Conservation (phyloP, 2,113 vertebrate genomes). For the Rhinogobius similis region DNA sequence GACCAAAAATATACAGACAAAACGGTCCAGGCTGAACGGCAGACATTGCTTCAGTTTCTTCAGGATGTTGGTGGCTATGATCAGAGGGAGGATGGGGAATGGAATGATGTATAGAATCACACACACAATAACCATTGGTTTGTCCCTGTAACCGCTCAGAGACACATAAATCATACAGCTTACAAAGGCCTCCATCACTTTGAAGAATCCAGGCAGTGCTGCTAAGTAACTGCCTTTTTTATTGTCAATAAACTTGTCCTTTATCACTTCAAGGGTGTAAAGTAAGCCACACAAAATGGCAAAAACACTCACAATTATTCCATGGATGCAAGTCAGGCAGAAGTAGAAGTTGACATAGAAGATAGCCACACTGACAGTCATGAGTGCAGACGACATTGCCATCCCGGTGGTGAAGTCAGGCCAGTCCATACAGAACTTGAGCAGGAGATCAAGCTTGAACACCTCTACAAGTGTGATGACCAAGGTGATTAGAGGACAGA, state of each 20-base stretch:
- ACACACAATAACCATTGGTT: constrained; percentile 68
- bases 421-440: constrained; percentile 83
- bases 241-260: constrained; percentile 71
- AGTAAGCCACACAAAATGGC: constrained; percentile 75
- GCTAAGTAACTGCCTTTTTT: constrained; percentile 78
- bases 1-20: constrained; percentile 75
- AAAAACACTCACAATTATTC: constrained; percentile 66
- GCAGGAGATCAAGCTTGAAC: constrained; percentile 65
- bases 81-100: constrained; percentile 78
- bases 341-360: constrained; percentile 75
- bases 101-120: constrained; percentile 81
- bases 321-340: constrained; percentile 48
- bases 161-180: constrained; percentile 83
- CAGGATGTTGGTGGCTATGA: constrained; percentile 80
- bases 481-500: constrained; percentile 80
- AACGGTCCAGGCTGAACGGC: constrained; percentile 74
- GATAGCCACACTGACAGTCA: constrained; percentile 80
- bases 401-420: constrained; percentile 83
- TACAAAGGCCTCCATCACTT: constrained; percentile 82
- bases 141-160: constrained; percentile 6
- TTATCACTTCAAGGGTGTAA: constrained; percentile 78
- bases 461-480: constrained; percentile 81
- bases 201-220: constrained; percentile 81
- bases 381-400: constrained; percentile 80
- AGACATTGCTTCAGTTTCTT: constrained; percentile 65